Base-by-base conservation (phyloP, 2,797 vertebrate genomes). In the Phoeniculus purpureus region DNA sequence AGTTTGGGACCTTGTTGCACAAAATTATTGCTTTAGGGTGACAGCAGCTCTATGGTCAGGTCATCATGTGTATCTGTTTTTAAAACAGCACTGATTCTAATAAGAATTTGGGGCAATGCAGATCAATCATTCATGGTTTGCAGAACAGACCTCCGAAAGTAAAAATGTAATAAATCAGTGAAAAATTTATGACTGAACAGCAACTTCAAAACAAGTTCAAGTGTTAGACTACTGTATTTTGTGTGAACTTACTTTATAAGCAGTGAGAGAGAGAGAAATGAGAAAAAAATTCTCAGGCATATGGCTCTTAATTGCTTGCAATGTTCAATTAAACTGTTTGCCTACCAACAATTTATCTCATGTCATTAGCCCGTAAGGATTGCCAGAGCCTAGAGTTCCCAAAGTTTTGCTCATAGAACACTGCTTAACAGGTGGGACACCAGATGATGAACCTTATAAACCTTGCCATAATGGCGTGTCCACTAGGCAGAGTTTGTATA, bases 391-490 rank as follows among this genome's bases (percentile, higher is more conserved):
- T 70, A 32, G 9, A 25, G 12, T 74, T 83, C 79, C 45, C 62
- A 54, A 74, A 48, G 48, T 56, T 78, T 78, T 82, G 17, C 23
- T 58, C 15, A 12, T 17, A 78, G 72, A 67, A 77, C 67, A 34
- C 40, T 50, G 23, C 15, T 50, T 54, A 43, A 27, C 29, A 31
- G 32, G 20, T 65, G n/a, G 47, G 13, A 43, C 25, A 65, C 16
- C 20, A 62, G 48, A 20, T 32, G 56, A 54, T 20, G 55, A 76
- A 89, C 25, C 47, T 61, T 45, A 3, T 23, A 50, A 29, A 26
- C 67, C 47, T 9, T 23, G 23, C 62, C 45, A 2, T 10, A 29
- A 29, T 15, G 4, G 13, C 0, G 0, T 47, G 34, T 61, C 62
- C 32, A 10, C 27, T 27, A 29, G 21, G 45, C 45, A 73, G 37